A percentile compares a stretch with the other conserved stretches of the same genome.
Evolutionary conservation across 92 coral and sea anemone genomes (phyloP).

Genomic region (Heliopora coerulea): DNA sequence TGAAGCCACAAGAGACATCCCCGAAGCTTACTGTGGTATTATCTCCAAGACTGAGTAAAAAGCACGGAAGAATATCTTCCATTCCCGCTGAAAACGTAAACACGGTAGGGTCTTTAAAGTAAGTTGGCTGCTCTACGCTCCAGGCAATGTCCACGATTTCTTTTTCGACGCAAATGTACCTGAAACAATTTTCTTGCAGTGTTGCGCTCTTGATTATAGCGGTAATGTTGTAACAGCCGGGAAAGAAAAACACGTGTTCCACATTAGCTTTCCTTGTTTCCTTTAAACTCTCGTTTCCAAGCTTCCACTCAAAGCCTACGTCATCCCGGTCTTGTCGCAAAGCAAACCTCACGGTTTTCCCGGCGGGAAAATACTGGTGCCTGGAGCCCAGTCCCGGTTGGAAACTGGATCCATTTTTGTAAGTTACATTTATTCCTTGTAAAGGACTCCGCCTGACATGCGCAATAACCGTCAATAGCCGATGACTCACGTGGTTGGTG

Average conservation of each 20-base stretch:
- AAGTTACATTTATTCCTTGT: slow-evolving; percentile 40
- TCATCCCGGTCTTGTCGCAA: slow-evolving; percentile 65
- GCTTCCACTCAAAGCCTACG: slow-evolving; percentile 63
- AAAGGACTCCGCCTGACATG: slow-evolving; percentile 53
- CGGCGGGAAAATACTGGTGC: slow-evolving; percentile 53
- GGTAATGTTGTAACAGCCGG: slow-evolving; percentile 53
- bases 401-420: slow-evolving; percentile 41
- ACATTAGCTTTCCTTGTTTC: slow-evolving; percentile 48
- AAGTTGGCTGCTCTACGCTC: slow-evolving; percentile 52
- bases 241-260: slow-evolving; percentile 43
- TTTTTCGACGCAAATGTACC: slow-evolving; percentile 51
- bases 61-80: slow-evolving; percentile 63
- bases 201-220: slow-evolving; percentile 56
- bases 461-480: slow-evolving; percentile 38
- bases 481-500: slow-evolving; percentile 77
- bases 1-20: slow-evolving; percentile 50
- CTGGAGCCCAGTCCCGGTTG: slow-evolving; percentile 63
- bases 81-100: slow-evolving; percentile 58
- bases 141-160: slow-evolving; percentile 48
- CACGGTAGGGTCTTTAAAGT: slow-evolving; percentile 65
- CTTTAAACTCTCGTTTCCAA: slow-evolving; percentile 56
- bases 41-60: slow-evolving; percentile 60
- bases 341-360: slow-evolving; percentile 50
- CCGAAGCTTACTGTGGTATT: slow-evolving; percentile 57
- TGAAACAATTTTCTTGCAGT: slow-evolving; percentile 49